Evolutionary conservation across 2,113 vertebrate genomes (phyloP), one percentile per base, ranked within the genome.

Genomic region (Struthio camelus): DNA sequence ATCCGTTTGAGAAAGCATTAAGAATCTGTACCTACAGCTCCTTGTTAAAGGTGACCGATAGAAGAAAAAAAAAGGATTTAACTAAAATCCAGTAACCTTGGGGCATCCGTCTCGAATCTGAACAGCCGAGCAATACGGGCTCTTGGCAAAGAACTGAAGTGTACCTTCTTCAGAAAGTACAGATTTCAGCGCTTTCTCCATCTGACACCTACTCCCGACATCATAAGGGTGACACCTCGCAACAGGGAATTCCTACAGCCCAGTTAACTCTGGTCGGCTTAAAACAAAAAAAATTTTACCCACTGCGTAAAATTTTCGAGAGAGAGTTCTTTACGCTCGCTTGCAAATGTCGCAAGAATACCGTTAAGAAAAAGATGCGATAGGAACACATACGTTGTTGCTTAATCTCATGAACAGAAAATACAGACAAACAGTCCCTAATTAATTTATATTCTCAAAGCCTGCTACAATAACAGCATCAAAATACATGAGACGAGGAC

Each of bases 41-140:
- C 92, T 93, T 94, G 84, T 93, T 91, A 89, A 91, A 96, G 86
- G 95, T 95, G 96, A 96, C 44, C 91, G 90, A 93, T 75, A 89
- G 81, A 89, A 87, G 81, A 87, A 91, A 91, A 80, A 66, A 76
- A 66, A 92, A 69, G 62, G 59, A 71, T 94, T 81, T 94, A 92
- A 87, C 80, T 32, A 93, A 87, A 62, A 82, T 66, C 42, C 75
- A 58, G 50, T 89, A 93, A 96, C 97, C 95, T 94, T 96, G 94
- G 84, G 83, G 94, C 84, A 77, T 94, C 89, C 87, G 73, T 82
- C 89, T 89, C 53, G 91, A 72, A 62, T 42, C 70, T 64, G 90
- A 96, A 62, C 81, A 85, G 94, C 90, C 93, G 96, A 90, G 77
- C 90, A 95, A 92, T 38, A 81, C 71, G 80, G 71, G 36, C 69